Conservation (phyloP, 2,888 invertebrate species). For the Uloborus plumipes region DNA sequence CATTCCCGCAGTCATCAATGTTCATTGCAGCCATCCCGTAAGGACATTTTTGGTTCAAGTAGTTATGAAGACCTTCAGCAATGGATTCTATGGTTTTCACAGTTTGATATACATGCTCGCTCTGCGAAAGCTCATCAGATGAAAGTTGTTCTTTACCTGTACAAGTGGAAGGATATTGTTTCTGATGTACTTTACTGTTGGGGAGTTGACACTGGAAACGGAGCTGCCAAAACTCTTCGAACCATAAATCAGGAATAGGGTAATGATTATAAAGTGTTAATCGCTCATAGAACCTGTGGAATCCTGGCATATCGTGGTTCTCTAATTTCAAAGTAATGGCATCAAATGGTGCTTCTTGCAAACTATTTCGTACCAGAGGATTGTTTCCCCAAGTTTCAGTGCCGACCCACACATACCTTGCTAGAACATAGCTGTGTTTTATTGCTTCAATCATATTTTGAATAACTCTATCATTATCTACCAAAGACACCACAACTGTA, state of each 20-base stretch:
- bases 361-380: constrained; percentile 12
- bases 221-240: constrained; percentile 72
- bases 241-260: constrained; percentile 72
- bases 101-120: constrained; percentile 70
- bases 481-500: constrained; percentile 70
- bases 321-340: constrained; percentile 67
- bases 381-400: constrained; percentile 60
- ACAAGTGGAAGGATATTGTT: constrained; percentile 68
- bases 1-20: constrained; percentile 60
- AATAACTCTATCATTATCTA: constrained; percentile 69
- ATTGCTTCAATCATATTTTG: constrained; percentile 70
- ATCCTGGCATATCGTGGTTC: constrained; percentile 68
- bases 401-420: constrained; percentile 51
- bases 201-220: constrained; percentile 70
- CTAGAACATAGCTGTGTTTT: constrained; percentile 64
- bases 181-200: constrained; percentile 67
- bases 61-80: constrained; percentile 70
- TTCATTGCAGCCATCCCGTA: constrained; percentile 66
- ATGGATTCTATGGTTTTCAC: constrained; percentile 71
- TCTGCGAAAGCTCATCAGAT: constrained; percentile 67
- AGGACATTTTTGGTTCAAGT: constrained; percentile 68
- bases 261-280: constrained; percentile 69
- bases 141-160: constrained; percentile 68
- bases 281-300: constrained; percentile 68
- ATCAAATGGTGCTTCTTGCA: constrained; percentile 69